A percentile compares a stretch with the other conserved stretches of the same genome.
phyloP scores from a whole-genome alignment of 2,113 vertebrate species.

The Castor canadensis region DNA sequence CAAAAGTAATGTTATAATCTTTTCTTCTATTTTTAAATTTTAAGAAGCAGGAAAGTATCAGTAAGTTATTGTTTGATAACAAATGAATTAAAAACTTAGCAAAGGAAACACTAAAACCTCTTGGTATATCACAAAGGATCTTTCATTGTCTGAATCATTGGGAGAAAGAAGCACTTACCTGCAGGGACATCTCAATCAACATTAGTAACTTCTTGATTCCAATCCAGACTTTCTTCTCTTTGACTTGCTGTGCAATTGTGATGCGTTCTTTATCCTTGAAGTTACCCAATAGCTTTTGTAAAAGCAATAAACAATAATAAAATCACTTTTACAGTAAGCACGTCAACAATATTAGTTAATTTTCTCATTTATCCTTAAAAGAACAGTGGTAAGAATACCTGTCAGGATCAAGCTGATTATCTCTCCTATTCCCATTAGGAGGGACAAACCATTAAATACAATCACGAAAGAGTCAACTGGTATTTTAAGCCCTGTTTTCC shows the following conservation, averaged over 20 bases:
- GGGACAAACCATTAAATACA: background rate
- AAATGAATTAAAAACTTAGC: slow-evolving; percentile 1
- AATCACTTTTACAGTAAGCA: background rate
- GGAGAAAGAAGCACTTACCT: slow-evolving; percentile 84
- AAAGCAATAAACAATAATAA: slow-evolving; percentile 41
- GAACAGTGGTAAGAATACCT: background rate
- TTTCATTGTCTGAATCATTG: background rate
- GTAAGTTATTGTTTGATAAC: background rate
- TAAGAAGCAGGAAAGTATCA: background rate
- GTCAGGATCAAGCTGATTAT: background rate
- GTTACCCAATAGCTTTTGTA: slow-evolving; percentile 93
- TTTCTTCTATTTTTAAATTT: slow-evolving; percentile 36
- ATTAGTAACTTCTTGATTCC: slow-evolving; percentile 98
- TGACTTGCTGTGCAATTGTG: slow-evolving; percentile 90
- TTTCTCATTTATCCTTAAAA: background rate
- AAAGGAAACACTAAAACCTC: background rate
- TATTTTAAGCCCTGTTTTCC: background rate
- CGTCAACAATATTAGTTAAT: background rate
- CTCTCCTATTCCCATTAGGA: background rate
- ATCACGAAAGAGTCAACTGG: slow-evolving; percentile 9
- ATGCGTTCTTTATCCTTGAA: slow-evolving; percentile 94
- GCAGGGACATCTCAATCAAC: slow-evolving; percentile 97
- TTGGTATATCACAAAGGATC: background rate
- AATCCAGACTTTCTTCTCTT: slow-evolving; percentile 89
- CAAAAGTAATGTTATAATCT: slow-evolving; percentile 21